Evolutionary conservation across 1,140 invertebrate genomes (phyloP), one percentile per base, ranked within the genome.

Genomic region (Zaprionus ghesquierei): DNA sequence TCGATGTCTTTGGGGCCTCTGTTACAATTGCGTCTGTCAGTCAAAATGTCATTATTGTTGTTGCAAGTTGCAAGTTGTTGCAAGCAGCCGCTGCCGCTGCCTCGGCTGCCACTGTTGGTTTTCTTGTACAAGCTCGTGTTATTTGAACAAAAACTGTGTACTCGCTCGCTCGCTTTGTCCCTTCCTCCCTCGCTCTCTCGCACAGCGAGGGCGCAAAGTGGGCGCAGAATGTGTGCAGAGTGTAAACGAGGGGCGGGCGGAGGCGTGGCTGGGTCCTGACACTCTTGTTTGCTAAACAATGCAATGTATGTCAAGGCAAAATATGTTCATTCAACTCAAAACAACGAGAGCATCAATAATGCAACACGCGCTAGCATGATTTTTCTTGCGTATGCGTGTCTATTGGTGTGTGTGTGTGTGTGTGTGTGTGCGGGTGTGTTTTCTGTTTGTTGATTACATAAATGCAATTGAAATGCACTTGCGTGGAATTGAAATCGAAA

Each of bases 301-400:
- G 84, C 79, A 86, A 86, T 86, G 82, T 86, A 82, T 86, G 82
- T 86, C 82, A 86, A 86, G 82, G 82, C 82, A 63, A 87, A 86
- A 86, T 86, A 86, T 86, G 82, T 86, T 86, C 82, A 86, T 86
- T 86, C 82, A 86, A 86, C 82, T 87, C 84, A 72, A 76, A 85
- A 73, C 82, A 81, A 87, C 64, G 51, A 69, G 61, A 69, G 69
- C 82, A 82, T 86, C 84, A 86, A 86, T 86, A 86, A 82, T 87
- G 64, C 79, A 81, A 69, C 51, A 59, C 68, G 56, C 69, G 33
- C 63, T 62, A 53, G 64, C 56, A 69, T 29, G 54, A 75, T 69
- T 68, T 75, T 38, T 53, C 38, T 23, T 54, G 22, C 18, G 33
- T 46, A n/a, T 62, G 44, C 25, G 59, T n/a, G 51, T 51, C 12